Evolutionary conservation across 2,888 invertebrate species (phyloP), one percentile per base, ranked within the genome.

Genomic region (Cepaea hortensis): DNA sequence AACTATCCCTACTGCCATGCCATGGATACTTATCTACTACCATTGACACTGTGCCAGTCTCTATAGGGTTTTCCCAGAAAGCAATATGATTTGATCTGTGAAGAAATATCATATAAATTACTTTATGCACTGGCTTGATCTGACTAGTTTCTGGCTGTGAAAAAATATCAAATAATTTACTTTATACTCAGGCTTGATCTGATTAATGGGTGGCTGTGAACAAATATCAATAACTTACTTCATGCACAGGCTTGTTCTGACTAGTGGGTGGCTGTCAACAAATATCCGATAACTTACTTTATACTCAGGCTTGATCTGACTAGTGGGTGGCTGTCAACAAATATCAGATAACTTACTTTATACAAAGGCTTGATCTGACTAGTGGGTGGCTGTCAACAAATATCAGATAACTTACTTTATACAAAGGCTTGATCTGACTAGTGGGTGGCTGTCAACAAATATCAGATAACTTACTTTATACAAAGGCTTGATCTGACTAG

Each of bases 121-220:
- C 86, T 87, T 94, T 94, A 91, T 94, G 92, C 61, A 95, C 91
- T 0, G 94, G 94, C 89, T 94, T 95, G 76, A 93, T 91, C 83
- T 92, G 91, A 15, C 91, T 90, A 0, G 92, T 88, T 3, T 90
- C 89, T 18, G 92, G 92, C 88, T 55, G 6, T 55, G 6, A 55
- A 55, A 0, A 55, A 55, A 55, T 11, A 55, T 55, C 55, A 9
- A 2, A 11, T 55, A 55, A 48, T 46, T 48, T 75, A 86, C 86
- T 87, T 94, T 94, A 91, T 94, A 93, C 61, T 95, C 91, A 0
- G 94, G 94, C 89, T 94, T 95, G 76, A 93, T 91, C 83, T 92
- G 91, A 15, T 91, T 90, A 0, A 91, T 88, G 3, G 91, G 89
- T 18, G 92, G 92, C 88, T 55, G 6, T 55, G 6, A 55, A 55